These are phyloP conservation scores for Porites cylindrica DNA, from an alignment of 92 coral and sea anemone genomes.

Conservation along the genomic window DNA sequence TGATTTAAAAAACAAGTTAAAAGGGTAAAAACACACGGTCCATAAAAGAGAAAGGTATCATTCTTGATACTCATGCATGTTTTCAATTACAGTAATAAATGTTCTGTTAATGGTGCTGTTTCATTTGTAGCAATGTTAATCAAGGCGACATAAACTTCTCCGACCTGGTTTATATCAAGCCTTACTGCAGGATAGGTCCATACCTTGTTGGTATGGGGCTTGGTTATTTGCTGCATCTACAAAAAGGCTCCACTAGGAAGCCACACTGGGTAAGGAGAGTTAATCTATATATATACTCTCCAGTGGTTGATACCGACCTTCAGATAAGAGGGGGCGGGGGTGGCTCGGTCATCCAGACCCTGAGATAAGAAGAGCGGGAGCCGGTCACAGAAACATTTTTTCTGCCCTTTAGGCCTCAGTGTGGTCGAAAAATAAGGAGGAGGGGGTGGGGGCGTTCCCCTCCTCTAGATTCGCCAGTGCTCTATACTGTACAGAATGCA, in stretches of 20 bases:
- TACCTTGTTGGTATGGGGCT: slow-evolving; percentile 77
- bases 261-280: slow-evolving; percentile 8
- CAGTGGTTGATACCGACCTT: too few relatives aligned
- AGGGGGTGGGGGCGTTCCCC: too few relatives aligned
- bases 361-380: too few relatives aligned
- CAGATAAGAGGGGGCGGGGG: too few relatives aligned
- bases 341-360: too few relatives aligned
- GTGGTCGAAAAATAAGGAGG: too few relatives aligned
- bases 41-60: background rate
- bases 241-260: background rate
- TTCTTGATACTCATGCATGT: background rate
- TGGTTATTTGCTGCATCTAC: slow-evolving; percentile 69
- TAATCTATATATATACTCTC: background rate
- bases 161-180: slow-evolving; percentile 67
- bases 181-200: slow-evolving; percentile 85
- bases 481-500: too few relatives aligned
- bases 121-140: background rate
- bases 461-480: too few relatives aligned
- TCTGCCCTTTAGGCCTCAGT: too few relatives aligned
- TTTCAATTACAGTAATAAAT: too few relatives aligned
- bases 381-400: too few relatives aligned
- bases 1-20: background rate
- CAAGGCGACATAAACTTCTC: slow-evolving; percentile 11
- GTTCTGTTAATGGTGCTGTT: background rate
- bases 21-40: background rate